A percentile compares a stretch with the other conserved stretches of the same genome.
phyloP scores from a whole-genome alignment of 2,113 vertebrate genomes.

The Ciconia maguari region DNA sequence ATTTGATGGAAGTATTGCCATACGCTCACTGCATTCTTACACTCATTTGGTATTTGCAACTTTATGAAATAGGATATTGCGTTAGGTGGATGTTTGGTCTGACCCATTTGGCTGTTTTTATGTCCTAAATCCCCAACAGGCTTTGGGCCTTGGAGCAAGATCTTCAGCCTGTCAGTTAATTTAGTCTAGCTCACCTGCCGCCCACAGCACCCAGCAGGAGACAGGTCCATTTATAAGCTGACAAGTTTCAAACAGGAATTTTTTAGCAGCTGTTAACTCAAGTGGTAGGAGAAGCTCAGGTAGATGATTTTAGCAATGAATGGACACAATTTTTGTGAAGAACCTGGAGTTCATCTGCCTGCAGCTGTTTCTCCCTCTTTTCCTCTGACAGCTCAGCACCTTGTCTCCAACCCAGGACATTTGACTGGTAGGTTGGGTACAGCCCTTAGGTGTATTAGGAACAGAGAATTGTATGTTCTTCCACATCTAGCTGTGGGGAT shows the following conservation, averaged over 20 bases:
- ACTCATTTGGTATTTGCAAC: not conserved
- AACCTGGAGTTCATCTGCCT: not conserved
- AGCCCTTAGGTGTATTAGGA: not conserved
- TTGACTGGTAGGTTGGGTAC: not conserved
- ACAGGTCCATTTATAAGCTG: not conserved
- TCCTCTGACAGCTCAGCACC: not conserved
- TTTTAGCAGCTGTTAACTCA: not conserved
- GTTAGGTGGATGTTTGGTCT: not conserved
- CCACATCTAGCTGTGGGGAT: not conserved
- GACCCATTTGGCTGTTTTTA: not conserved
- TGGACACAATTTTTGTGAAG: not conserved
- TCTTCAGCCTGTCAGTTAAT: not conserved
- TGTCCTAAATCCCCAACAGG: not conserved
- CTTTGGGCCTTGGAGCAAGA: not conserved
- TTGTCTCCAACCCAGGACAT: not conserved
- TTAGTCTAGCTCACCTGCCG: not conserved
- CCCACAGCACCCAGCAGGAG: not conserved
- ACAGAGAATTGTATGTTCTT: no score
- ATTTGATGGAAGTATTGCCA: not conserved
- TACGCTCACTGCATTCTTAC: not conserved
- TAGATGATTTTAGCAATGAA: not conserved
- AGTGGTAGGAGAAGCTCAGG: not conserved
- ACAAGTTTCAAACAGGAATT: not conserved
- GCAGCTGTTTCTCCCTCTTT: not conserved
- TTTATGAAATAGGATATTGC: conserved; percentile 40